phyloP scores from a whole-genome alignment of 2,113 vertebrate species.

The Mus spicilegus region DNA sequence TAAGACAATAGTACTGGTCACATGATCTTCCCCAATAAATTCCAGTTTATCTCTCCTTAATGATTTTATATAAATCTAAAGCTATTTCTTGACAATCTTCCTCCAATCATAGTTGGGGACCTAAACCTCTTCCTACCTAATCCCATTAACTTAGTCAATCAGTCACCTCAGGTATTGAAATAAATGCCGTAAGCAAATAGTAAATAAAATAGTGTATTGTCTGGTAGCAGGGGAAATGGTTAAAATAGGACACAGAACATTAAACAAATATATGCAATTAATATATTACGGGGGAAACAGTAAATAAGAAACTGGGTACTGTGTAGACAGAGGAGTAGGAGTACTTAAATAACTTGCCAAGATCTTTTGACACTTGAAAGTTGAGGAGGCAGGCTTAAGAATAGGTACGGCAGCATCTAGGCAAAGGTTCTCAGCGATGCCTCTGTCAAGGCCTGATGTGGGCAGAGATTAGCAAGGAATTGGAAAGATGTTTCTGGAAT shows the following conservation, averaged over 20 bases:
- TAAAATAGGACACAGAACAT: slow-evolving; percentile 19
- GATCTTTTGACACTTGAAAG: not conserved
- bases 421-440: not conserved
- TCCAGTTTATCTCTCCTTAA: not conserved
- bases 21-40: not conserved
- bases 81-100: not conserved
- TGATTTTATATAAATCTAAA: slow-evolving; percentile 18
- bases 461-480: not conserved
- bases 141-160: too few relatives aligned
- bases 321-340: not conserved
- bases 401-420: not conserved
- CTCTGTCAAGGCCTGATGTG: not conserved
- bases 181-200: too few relatives aligned
- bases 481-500: slow-evolving; percentile 26
- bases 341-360: not conserved
- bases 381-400: slow-evolving; percentile 7
- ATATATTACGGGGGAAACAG: not conserved
- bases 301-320: not conserved
- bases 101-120: too few relatives aligned
- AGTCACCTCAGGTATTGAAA: too few relatives aligned
- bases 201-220: too few relatives aligned
- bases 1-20: not conserved
- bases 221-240: not conserved
- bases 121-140: not conserved
- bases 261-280: not conserved